Evolutionary conservation across 2,113 vertebrate genomes (phyloP).

Genomic region (Opisthocomus hoazin): DNA sequence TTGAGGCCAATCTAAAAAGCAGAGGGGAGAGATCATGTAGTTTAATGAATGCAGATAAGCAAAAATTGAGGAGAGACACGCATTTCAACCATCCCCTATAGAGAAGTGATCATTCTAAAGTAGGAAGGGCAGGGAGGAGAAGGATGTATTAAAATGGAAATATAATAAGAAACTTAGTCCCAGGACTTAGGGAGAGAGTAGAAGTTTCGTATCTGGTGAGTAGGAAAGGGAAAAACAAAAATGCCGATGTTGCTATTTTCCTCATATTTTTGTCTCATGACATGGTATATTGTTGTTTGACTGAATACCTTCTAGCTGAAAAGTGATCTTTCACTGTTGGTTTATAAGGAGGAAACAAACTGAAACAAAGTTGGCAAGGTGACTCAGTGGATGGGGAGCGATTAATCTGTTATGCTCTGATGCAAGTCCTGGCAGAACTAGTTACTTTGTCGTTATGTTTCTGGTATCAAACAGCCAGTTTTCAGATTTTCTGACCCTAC

Average conservation of each 20-base stretch:
- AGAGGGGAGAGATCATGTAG: neutral
- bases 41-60: neutral
- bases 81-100: neutral
- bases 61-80: neutral
- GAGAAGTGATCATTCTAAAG: neutral
- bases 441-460: conserved; percentile 47
- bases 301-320: conserved; percentile 7
- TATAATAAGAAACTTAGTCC: neutral
- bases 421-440: conserved; percentile 23
- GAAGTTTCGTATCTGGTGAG: neutral
- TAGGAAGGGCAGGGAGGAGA: neutral
- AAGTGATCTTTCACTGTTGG: conserved; percentile 41
- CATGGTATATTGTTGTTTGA: conserved; percentile 30
- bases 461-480: conserved; percentile 44
- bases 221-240: neutral
- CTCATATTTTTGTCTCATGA: neutral
- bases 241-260: neutral
- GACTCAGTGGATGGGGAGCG: conserved; percentile 16
- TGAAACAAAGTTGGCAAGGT: conserved; percentile 26
- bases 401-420: conserved; percentile 35
- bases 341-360: conserved; percentile 46
- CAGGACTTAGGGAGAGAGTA: neutral
- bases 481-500: conserved; percentile 29
- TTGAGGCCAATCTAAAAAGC: neutral
- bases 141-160: neutral